Evolutionary conservation across 2,113 vertebrate species (phyloP).

Genomic region (Alouatta palliata): DNA sequence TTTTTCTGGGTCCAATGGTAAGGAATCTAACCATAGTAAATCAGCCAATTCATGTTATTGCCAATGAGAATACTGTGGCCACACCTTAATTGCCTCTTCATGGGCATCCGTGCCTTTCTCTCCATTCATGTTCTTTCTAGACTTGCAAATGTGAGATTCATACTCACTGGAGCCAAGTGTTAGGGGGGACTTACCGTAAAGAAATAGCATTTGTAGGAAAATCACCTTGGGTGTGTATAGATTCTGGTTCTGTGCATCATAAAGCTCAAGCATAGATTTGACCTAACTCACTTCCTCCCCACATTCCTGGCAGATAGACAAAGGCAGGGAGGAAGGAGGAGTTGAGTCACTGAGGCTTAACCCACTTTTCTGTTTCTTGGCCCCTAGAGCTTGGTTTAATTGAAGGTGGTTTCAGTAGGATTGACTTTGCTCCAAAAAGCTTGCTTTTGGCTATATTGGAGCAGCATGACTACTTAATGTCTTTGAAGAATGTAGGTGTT

Average conservation of each 20-base stretch:
- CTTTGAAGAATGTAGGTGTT: slow-evolving; percentile 39
- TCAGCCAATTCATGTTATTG: not conserved
- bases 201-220: slow-evolving; percentile 22
- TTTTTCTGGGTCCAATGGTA: not conserved
- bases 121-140: slow-evolving; percentile 35
- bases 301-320: slow-evolving; percentile 43
- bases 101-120: not conserved
- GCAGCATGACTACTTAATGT: not conserved
- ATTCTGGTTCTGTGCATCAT: not conserved
- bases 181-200: slow-evolving; percentile 23
- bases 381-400: slow-evolving; percentile 57
- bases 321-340: slow-evolving; percentile 10
- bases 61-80: not conserved
- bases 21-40: not conserved
- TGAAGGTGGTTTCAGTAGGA: slow-evolving; percentile 57
- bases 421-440: slow-evolving; percentile 47
- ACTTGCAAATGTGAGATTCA: slow-evolving; percentile 2
- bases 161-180: slow-evolving; percentile 16
- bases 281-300: slow-evolving; percentile 55
- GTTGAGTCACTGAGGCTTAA: slow-evolving; percentile 56
- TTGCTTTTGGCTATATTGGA: not conserved
- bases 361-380: slow-evolving; percentile 51
- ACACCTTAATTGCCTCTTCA: not conserved
- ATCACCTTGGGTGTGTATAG: not conserved
- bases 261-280: slow-evolving; percentile 33